Base-by-base conservation (phyloP, 2,888 invertebrate genomes). In the Dryobotodes eremita region DNA sequence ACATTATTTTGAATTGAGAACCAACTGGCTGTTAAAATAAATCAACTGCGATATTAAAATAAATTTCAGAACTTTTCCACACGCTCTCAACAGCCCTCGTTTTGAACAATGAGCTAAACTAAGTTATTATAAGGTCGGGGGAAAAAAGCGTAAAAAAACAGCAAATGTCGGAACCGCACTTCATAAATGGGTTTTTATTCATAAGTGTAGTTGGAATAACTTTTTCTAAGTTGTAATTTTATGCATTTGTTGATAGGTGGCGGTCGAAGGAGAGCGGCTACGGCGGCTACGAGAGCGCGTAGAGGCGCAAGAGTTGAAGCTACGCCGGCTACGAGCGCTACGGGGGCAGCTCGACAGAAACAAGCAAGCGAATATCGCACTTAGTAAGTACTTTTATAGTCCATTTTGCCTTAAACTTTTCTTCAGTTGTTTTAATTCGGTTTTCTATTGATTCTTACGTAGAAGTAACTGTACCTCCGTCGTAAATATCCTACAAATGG, bases 291-390 rank as follows among this genome's bases (percentile, higher is more conserved):
- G 99, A 89, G 99, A 99, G 93, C 98, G 99, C 89, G 99, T 99
- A 90, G 99, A 99, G 95, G 98, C 99, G 86, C 99, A 99, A 96
- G 99, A 99, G 97, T 98, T 99, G 94, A 99, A 99, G 96, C 97
- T 99, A 94, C 98, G 99, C 90, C 98, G 99, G 94, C 97, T 99
- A 94, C 97, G 99, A 92, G 99, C 99, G 89, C 97, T 99, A 92
- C 97, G 99, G 89, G 99, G 99, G 83, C 99, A 99, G 97, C 98
- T 99, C 91, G 99, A 99, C 95, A 98, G 99, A 92, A 98, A 98
- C 96, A 98, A 99, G 96, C 98, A 98, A 95, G 98, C 98, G 95
- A 99, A 99, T 97, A 98, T 98, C 92, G 98, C 98, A 90, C 98
- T 99, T 94, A 99, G 99, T 99, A 95, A 98, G 98, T 98, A 94